Conservation (phyloP, 1,140 invertebrate genomes). For the Eriosoma lanigerum region DNA sequence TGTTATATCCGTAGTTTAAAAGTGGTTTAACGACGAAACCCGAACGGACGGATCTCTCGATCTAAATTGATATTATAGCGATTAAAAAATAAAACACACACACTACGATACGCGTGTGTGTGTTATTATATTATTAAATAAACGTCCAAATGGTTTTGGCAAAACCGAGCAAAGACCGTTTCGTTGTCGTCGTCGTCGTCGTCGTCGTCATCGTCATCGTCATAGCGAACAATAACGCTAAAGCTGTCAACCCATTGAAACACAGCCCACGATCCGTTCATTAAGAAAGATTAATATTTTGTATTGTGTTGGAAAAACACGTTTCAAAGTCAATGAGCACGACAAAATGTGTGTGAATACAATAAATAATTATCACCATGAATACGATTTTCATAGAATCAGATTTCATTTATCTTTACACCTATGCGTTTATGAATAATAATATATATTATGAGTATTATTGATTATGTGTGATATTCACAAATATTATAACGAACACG, state of each 20-base stretch:
- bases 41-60: not conserved
- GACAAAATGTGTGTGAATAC: no score
- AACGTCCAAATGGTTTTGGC: not conserved
- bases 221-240: not conserved
- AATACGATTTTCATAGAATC: not conserved
- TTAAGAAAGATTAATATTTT: conserved; percentile 26
- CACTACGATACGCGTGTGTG: not conserved
- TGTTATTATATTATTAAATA: not conserved
- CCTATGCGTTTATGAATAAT: not conserved
- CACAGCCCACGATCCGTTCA: conserved; percentile 29
- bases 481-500: no score
- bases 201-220: not conserved
- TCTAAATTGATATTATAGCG: conserved; percentile 15
- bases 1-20: conserved; percentile 40
- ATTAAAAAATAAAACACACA: not conserved
- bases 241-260: conserved; percentile 23
- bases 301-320: not conserved
- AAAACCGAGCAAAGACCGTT: not conserved
- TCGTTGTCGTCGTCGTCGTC: not conserved
- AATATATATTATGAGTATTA: no score
- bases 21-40: not conserved
- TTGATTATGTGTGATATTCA: no score
- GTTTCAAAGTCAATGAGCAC: conserved; percentile 9
- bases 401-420: not conserved
- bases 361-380: conserved; percentile 11